These are phyloP conservation scores for Charaxes varanes DNA, from an alignment of 1,140 invertebrate species.

Conservation along the genomic window DNA sequence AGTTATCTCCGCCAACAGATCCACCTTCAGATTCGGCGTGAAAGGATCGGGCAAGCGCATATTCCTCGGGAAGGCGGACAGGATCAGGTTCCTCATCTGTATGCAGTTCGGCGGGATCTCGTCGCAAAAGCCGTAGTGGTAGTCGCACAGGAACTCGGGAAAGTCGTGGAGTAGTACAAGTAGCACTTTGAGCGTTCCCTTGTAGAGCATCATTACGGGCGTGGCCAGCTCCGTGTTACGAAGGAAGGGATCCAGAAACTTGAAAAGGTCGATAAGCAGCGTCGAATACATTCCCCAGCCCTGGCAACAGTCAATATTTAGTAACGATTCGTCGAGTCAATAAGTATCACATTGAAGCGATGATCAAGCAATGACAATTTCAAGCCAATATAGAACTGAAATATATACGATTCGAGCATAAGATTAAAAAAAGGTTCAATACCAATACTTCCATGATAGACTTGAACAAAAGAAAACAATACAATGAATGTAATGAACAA, in stretches of 20 bases:
- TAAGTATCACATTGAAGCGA: slow-evolving; percentile 9
- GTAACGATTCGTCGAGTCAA: slow-evolving; percentile 1
- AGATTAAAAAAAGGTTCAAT: slow-evolving; percentile 12
- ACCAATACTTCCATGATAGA: slow-evolving; percentile 25
- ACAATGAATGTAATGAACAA: slow-evolving; percentile 13
- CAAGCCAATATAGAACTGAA: slow-evolving; percentile 16
- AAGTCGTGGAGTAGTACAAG: slow-evolving; percentile 98
- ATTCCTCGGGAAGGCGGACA: slow-evolving; percentile 97
- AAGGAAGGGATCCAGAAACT: slow-evolving; percentile 96
- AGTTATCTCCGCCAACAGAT: slow-evolving; percentile 91
- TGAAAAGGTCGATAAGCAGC: slow-evolving; percentile 95
- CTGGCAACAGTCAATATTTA: slow-evolving; percentile 34
- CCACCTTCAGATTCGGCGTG: slow-evolving; percentile 97
- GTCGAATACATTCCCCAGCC: slow-evolving; percentile 94
- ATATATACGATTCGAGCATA: no score
- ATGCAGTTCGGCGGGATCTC: slow-evolving; percentile 99
- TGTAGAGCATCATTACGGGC: slow-evolving; percentile 94
- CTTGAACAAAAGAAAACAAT: slow-evolving; percentile 21
- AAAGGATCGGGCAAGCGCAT: slow-evolving; percentile 99
- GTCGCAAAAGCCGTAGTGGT: slow-evolving; percentile 99
- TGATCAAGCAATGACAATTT: slow-evolving; percentile 22
- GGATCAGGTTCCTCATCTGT: slow-evolving; percentile 98
- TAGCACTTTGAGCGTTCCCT: slow-evolving; percentile 96
- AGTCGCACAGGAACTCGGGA: slow-evolving; percentile 99
- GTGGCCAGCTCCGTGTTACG: slow-evolving; percentile 96